phyloP scores from a whole-genome alignment of 2,113 vertebrate species.

The Sminthopsis crassicaudata region DNA sequence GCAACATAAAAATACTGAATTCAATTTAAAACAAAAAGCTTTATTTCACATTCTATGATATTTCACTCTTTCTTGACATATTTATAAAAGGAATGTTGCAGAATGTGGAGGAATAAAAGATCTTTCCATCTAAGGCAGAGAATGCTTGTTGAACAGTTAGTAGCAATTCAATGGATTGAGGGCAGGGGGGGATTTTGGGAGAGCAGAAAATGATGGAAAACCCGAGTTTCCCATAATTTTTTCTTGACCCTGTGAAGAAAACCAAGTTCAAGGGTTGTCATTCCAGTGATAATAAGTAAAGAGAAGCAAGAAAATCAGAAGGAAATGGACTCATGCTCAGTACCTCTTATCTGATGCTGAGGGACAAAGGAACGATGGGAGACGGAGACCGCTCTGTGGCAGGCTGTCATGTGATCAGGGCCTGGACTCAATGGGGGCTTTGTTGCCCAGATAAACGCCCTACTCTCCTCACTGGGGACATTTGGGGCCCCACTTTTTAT shows the following conservation, averaged over 20 bases:
- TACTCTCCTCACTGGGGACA: constrained; percentile 19
- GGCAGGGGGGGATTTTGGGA: background rate
- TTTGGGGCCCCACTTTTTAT: background rate
- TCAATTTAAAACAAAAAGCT: fast-evolving
- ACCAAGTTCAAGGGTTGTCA: constrained; percentile 69
- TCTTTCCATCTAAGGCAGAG: background rate
- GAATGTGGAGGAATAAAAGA: background rate
- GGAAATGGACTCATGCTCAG: constrained; percentile 69
- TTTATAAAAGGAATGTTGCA: background rate
- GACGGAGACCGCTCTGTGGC: constrained; percentile 12
- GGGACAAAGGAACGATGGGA: background rate
- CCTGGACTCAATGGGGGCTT: constrained; percentile 37
- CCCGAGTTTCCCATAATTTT: constrained; percentile 35
- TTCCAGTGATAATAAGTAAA: constrained; percentile 42
- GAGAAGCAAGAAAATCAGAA: constrained; percentile 60
- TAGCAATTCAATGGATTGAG: constrained; percentile 44
- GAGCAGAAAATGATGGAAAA: background rate
- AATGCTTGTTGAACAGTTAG: background rate
- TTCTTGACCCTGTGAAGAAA: background rate
- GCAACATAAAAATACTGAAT: fast-evolving
- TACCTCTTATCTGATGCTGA: constrained; percentile 53
- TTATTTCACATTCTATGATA: background rate
- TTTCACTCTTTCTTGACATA: constrained; percentile 7
- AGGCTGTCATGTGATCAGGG: background rate
- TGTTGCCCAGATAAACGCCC: constrained; percentile 45